phyloP scores from a whole-genome alignment of 2,888 invertebrate genomes.

The Hemaris fuciformis region DNA sequence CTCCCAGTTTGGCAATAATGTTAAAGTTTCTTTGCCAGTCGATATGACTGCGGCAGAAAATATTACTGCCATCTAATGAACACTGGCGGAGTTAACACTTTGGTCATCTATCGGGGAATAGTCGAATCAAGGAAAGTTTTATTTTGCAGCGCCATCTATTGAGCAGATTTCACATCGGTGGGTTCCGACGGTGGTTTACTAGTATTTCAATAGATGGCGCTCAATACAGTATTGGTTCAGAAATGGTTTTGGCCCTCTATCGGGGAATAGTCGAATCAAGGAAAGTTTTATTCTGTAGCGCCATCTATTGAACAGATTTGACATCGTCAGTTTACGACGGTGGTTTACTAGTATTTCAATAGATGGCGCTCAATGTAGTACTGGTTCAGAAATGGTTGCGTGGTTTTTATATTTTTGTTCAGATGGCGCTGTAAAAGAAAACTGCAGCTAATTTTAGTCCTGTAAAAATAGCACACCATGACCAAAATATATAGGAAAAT shows the following conservation, averaged over 20 bases:
- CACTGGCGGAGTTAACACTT: not conserved
- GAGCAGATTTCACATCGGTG: not conserved
- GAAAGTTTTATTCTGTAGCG: not conserved
- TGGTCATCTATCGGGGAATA: not conserved
- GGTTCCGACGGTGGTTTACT: not conserved
- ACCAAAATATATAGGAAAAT: too few species aligned
- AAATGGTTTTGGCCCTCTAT: not conserved
- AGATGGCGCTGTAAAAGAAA: not conserved
- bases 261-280: not conserved
- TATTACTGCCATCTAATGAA: not conserved
- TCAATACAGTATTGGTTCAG: not conserved
- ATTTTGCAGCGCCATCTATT: not conserved
- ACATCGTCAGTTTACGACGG: not conserved
- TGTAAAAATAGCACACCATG: too few species aligned
- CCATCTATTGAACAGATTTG: not conserved
- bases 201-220: not conserved
- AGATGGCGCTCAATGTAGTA: not conserved
- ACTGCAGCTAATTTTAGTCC: too few species aligned
- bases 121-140: not conserved
- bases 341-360: not conserved
- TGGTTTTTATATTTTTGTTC: not conserved
- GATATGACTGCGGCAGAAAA: conserved; percentile 7
- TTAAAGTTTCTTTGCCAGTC: conserved; percentile 2
- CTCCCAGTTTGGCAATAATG: not conserved
- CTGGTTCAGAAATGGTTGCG: not conserved